These are phyloP conservation scores for Poecilobothrus nobilitatus DNA, from an alignment of 2,888 invertebrate genomes.

Conservation along the genomic window DNA sequence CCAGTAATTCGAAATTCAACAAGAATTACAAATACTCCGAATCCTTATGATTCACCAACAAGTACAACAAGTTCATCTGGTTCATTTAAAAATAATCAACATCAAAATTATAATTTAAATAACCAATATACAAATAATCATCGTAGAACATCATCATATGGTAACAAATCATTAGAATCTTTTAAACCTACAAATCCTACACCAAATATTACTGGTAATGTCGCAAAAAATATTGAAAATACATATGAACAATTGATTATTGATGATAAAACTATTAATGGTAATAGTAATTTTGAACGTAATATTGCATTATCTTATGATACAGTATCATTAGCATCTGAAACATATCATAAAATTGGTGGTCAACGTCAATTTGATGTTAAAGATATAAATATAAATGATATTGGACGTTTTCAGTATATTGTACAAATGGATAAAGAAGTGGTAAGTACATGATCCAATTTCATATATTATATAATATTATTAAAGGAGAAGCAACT, in stretches of 20 bases:
- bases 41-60: not conserved
- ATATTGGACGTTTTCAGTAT: conserved; percentile 27
- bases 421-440: conserved; percentile 28
- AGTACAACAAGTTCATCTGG: not conserved
- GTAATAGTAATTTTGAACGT: not conserved
- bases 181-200: not conserved
- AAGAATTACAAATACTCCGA: not conserved
- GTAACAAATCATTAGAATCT: not conserved
- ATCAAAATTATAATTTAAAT: too few relatives aligned
- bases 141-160: not conserved
- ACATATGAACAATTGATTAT: conserved; percentile 1
- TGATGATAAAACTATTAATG: not conserved
- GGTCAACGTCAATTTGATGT: not conserved
- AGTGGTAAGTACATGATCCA: conserved; percentile 22
- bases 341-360: conserved; percentile 2
- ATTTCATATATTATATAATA: too few relatives aligned
- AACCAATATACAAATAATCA: not conserved
- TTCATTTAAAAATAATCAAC: not conserved
- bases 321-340: conserved; percentile 6
- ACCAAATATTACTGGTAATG: too few relatives aligned
- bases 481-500: too few relatives aligned
- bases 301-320: not conserved
- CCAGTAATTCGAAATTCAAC: not conserved
- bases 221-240: not conserved
- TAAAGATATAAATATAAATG: conserved; percentile 23